These are phyloP conservation scores for Willowsia nigromaculata DNA, from an alignment of 2,888 invertebrate species.

Conservation along the genomic window DNA sequence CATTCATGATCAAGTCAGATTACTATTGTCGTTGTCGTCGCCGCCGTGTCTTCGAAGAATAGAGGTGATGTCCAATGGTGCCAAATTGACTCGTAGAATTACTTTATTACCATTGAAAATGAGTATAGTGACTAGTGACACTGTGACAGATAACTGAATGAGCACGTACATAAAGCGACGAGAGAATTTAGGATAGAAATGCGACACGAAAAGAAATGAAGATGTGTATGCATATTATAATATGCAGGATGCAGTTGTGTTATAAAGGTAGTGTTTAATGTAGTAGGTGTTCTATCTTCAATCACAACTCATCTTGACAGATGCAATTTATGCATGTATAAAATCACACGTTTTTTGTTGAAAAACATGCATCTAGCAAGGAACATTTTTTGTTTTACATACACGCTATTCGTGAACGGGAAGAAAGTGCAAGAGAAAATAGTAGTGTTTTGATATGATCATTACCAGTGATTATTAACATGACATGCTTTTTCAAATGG, in stretches of 20 bases:
- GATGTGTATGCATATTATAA: background rate
- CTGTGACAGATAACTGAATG: constrained; percentile 24
- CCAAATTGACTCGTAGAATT: constrained; percentile 34
- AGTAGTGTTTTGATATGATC: background rate
- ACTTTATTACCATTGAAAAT: constrained; percentile 24
- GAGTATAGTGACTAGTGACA: background rate
- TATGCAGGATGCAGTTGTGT: background rate
- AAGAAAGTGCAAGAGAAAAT: constrained; percentile 13
- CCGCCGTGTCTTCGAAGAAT: constrained; percentile 1
- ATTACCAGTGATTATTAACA: background rate
- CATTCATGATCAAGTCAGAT: constrained; percentile 39
- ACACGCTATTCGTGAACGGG: background rate
- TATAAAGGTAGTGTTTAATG: background rate
- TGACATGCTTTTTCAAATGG: background rate
- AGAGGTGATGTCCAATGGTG: constrained; percentile 19
- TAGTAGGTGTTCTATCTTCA: constrained; percentile 4
- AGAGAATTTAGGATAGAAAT: background rate
- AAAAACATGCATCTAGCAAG: constrained; percentile 10
- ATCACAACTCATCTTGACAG: constrained; percentile 13
- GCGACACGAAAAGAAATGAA: background rate
- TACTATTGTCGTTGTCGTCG: background rate
- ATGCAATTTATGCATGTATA: constrained; percentile 29
- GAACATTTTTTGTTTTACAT: background rate
- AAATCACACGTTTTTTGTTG: constrained; percentile 25
- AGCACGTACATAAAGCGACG: constrained; percentile 7